phyloP scores from a whole-genome alignment of 1,140 invertebrate genomes.

The Vanessa tameamea region DNA sequence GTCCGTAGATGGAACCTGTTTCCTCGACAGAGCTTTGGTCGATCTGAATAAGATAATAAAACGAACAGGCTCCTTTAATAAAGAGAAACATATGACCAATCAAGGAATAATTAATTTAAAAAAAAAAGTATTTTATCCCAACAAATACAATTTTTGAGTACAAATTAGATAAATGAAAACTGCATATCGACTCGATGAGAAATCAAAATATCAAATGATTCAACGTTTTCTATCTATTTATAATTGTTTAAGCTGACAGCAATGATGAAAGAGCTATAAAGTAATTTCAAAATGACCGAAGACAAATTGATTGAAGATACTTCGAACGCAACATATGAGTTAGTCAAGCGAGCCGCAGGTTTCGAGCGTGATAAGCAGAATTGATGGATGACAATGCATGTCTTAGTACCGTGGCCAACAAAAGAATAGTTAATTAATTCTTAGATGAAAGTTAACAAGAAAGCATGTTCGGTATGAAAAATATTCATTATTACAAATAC shows the following conservation, averaged over 20 bases:
- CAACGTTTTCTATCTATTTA: conserved; percentile 37
- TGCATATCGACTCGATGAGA: conserved; percentile 21
- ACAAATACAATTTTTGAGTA: conserved; percentile 15
- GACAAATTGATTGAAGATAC: conserved; percentile 69
- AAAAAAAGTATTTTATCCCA: neutral
- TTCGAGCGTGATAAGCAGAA: conserved; percentile 65
- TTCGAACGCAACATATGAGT: conserved; percentile 46
- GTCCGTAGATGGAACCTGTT: conserved; percentile 60
- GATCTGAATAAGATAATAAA: conserved; percentile 75
- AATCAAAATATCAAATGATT: conserved; percentile 27
- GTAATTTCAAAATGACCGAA: conserved; percentile 59
- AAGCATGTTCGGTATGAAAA: conserved; percentile 41
- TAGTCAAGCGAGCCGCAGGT: conserved; percentile 43
- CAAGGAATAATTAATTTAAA: conserved; percentile 14
- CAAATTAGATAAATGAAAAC: conserved; percentile 27
- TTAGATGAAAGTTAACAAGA: conserved; percentile 63
- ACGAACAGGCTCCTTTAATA: conserved; percentile 57
- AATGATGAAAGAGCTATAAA: conserved; percentile 58
- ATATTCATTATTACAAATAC: conserved; percentile 42
- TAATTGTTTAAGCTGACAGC: conserved; percentile 48
- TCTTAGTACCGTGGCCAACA: conserved; percentile 53
- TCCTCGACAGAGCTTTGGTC: conserved; percentile 29
- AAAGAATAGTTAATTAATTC: conserved; percentile 75
- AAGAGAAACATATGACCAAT: conserved; percentile 51
- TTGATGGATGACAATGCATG: conserved; percentile 71